phyloP scores from a whole-genome alignment of 2,113 vertebrate species.

The Polypterus bichir region DNA sequence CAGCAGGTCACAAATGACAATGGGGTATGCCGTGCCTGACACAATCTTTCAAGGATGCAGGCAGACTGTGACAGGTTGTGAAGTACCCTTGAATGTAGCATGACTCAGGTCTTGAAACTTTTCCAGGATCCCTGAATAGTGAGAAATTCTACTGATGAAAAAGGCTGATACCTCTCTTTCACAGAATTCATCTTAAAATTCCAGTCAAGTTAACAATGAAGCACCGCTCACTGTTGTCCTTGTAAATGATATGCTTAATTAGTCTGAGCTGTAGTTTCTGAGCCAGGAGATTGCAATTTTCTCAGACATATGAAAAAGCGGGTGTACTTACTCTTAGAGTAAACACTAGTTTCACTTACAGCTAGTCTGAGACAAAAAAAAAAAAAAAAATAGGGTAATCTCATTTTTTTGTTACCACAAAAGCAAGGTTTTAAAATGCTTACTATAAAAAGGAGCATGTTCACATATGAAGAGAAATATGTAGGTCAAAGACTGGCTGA shows the following conservation, averaged over 20 bases:
- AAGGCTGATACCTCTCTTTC: not conserved
- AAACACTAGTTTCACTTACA: too few relatives aligned
- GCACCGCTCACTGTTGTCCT: not conserved
- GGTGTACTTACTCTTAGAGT: too few relatives aligned
- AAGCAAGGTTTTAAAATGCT: too few relatives aligned
- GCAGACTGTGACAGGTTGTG: not conserved
- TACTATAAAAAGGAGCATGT: too few relatives aligned
- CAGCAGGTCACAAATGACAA: not conserved
- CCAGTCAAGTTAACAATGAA: not conserved
- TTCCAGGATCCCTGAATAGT: not conserved
- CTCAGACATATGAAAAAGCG: too few relatives aligned
- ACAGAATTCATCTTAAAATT: conserved; percentile 3
- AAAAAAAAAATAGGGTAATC: too few relatives aligned
- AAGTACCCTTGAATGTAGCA: not conserved
- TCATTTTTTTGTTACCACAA: too few relatives aligned
- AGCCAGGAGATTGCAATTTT: not conserved
- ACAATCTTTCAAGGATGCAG: not conserved
- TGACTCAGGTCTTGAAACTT: conserved; percentile 2
- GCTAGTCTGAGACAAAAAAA: too few relatives aligned
- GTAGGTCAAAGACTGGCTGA: too few relatives aligned
- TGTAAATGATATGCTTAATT: not conserved
- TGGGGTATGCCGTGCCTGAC: not conserved
- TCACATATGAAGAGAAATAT: too few relatives aligned
- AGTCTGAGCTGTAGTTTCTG: not conserved
- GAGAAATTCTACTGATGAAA: not conserved